A percentile compares a stretch with the other conserved stretches of the same genome.
phyloP scores from a whole-genome alignment of 2,113 vertebrate genomes.

The Ranitomeya variabilis region DNA sequence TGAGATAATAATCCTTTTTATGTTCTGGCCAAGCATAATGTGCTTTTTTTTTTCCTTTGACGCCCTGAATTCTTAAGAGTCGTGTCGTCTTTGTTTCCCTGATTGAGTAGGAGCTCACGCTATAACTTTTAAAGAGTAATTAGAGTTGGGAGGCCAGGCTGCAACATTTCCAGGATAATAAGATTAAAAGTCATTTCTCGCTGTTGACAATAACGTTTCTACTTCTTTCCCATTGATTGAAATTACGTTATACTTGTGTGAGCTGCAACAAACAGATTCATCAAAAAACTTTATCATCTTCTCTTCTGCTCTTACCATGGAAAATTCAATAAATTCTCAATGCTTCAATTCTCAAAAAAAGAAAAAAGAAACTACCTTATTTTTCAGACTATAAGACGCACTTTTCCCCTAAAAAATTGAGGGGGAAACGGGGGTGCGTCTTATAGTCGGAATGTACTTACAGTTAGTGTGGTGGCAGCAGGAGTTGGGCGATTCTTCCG shows the following conservation, averaged over 20 bases:
- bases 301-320: background rate
- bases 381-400: too few relatives aligned
- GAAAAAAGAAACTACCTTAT: background rate
- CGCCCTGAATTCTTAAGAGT: conserved; percentile 10
- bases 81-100: conserved; percentile 14
- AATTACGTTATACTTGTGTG: conserved; percentile 37
- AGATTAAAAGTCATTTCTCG: conserved; percentile 25
- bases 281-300: conserved; percentile 15
- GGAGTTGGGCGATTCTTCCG: too few relatives aligned
- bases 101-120: conserved; percentile 3
- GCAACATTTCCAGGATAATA: conserved; percentile 22
- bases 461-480: too few relatives aligned
- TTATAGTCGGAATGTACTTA: too few relatives aligned
- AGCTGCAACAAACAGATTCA: background rate
- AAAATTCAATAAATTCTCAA: background rate
- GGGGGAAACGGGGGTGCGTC: too few relatives aligned
- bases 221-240: conserved; percentile 27
- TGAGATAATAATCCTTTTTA: conserved; percentile 51
- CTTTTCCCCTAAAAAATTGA: too few relatives aligned
- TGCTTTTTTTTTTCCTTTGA: background rate
- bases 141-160: conserved; percentile 29
- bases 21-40: conserved; percentile 40
- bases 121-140: conserved; percentile 49
- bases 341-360: background rate
- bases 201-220: conserved; percentile 36